Evolutionary conservation across 2,888 invertebrate genomes (phyloP).

Genomic region (Salticus scenicus): DNA sequence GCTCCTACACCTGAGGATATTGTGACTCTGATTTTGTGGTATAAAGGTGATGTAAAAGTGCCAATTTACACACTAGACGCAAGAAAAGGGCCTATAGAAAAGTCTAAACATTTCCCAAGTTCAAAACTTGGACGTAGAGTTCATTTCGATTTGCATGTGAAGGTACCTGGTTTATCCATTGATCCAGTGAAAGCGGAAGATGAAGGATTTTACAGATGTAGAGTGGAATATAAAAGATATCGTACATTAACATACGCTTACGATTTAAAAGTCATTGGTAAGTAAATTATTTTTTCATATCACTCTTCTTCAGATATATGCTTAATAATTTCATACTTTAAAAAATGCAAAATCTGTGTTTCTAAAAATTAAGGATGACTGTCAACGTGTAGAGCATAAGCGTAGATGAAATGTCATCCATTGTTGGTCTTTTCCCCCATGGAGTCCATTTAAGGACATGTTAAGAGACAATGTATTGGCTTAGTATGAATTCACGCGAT

Average conservation of each 20-base stretch:
- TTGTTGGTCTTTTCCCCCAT: too few species aligned
- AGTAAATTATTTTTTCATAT: not conserved
- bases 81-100: constrained; percentile 36
- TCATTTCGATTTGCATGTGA: constrained; percentile 34
- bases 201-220: constrained; percentile 43
- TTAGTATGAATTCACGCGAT: too few species aligned
- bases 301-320: not conserved
- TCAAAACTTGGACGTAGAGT: constrained; percentile 33
- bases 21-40: constrained; percentile 45
- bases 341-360: too few species aligned
- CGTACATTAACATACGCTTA: constrained; percentile 31
- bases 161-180: constrained; percentile 25
- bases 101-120: constrained; percentile 42
- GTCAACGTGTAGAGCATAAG: too few species aligned
- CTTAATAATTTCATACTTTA: not conserved
- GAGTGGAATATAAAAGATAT: constrained; percentile 44
- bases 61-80: constrained; percentile 53
- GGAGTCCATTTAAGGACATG: too few species aligned
- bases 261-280: constrained; percentile 43
- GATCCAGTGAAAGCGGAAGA: constrained; percentile 44
- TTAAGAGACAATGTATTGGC: too few species aligned
- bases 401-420: too few species aligned
- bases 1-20: constrained; percentile 27
- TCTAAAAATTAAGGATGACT: too few species aligned
- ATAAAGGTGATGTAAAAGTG: constrained; percentile 40